Evolutionary conservation across 2,797 vertebrate species (phyloP).

Genomic region (Salarias fasciatus): DNA sequence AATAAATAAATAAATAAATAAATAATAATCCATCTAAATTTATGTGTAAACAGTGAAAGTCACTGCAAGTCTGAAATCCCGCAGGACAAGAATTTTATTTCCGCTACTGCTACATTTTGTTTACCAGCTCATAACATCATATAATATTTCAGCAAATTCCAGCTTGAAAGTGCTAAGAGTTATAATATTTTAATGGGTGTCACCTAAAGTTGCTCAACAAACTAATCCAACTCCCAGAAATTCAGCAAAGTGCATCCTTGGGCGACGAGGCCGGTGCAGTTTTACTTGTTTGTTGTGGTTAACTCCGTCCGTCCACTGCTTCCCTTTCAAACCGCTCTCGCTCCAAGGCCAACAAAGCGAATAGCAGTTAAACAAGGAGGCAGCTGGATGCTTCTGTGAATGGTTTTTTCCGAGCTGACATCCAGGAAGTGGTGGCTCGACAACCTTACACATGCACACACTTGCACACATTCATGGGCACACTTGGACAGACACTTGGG

Average conservation of each 20-base stretch:
- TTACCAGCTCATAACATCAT: slow-evolving; percentile 10
- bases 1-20: no score
- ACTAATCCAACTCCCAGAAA: slow-evolving; percentile 28
- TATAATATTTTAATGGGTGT: slow-evolving; percentile 34
- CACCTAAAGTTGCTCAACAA: slow-evolving; percentile 29
- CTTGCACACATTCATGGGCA: slow-evolving; percentile 38
- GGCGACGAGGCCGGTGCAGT: slow-evolving; percentile 26
- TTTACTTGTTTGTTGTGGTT: slow-evolving; percentile 30
- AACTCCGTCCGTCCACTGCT: slow-evolving; percentile 27
- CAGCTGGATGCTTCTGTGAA: slow-evolving; percentile 40
- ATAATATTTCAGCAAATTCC: slow-evolving; percentile 4
- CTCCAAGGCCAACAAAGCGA: slow-evolving; percentile 41
- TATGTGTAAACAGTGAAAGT: not conserved
- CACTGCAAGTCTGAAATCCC: not conserved
- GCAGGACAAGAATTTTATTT: not conserved
- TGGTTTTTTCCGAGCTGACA: slow-evolving; percentile 54
- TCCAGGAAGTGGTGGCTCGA: slow-evolving; percentile 46
- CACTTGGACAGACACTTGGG: slow-evolving; percentile 65
- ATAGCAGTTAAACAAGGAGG: slow-evolving; percentile 34
- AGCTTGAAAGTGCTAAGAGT: slow-evolving; percentile 1
- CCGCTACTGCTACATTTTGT: not conserved
- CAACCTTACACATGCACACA: slow-evolving; percentile 32
- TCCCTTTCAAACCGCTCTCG: slow-evolving; percentile 33
- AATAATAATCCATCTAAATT: no score
- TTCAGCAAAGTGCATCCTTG: slow-evolving; percentile 29